These are phyloP conservation scores for Tetragnatha versicolor DNA, from an alignment of 1,140 invertebrate genomes.

Conservation along the genomic window DNA sequence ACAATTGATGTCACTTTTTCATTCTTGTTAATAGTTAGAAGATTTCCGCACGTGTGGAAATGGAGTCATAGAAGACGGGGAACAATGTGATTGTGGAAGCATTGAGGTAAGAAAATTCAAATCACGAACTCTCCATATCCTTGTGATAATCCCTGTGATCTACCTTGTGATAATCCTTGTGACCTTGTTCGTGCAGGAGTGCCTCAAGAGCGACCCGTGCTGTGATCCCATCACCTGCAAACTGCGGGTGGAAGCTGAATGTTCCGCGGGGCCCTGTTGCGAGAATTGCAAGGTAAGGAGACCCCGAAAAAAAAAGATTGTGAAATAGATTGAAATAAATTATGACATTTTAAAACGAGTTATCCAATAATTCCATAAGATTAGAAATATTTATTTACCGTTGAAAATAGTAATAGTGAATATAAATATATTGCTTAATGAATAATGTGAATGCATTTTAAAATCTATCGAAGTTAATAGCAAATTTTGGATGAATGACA, in stretches of 20 bases:
- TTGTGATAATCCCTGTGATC: background rate
- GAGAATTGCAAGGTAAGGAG: conserved; percentile 84
- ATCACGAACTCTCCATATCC: background rate
- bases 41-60: conserved; percentile 85
- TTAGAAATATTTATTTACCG: no score
- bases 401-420: no score
- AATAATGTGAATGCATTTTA: no score
- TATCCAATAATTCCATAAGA: no score
- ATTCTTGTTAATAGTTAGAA: conserved; percentile 57
- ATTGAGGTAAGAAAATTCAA: conserved; percentile 59
- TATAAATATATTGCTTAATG: no score
- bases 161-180: background rate
- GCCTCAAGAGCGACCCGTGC: conserved; percentile 85
- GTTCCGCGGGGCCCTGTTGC: conserved; percentile 91
- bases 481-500: no score
- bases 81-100: conserved; percentile 79
- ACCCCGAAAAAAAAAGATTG: no score
- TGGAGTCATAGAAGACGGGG: conserved; percentile 90
- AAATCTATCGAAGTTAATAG: no score
- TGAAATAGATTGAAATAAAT: no score
- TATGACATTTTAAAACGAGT: no score
- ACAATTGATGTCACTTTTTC: background rate
- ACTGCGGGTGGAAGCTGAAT: conserved; percentile 87
- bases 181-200: conserved; percentile 74
- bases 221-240: conserved; percentile 97